Conservation (phyloP, 2,113 vertebrate species). For the Lipotes vexillifer region DNA sequence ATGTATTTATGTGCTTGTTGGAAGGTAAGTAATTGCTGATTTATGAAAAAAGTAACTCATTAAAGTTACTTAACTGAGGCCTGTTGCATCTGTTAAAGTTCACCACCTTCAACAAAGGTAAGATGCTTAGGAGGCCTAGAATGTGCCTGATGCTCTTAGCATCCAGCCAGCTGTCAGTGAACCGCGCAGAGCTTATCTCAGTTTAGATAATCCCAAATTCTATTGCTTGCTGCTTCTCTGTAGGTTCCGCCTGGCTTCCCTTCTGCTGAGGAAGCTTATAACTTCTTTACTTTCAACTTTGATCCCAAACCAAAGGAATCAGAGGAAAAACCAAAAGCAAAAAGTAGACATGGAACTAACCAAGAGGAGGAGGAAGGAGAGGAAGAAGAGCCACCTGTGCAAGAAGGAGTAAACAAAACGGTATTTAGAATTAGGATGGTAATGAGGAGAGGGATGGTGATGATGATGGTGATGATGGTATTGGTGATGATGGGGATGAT, state of each 20-base stretch:
- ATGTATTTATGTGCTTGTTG: not conserved
- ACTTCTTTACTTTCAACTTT: conserved; percentile 95
- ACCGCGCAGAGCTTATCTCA: not conserved
- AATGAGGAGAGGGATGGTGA: not conserved
- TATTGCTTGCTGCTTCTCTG: not conserved
- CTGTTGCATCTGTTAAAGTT: not conserved
- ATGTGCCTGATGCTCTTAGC: not conserved
- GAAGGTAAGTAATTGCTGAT: not conserved
- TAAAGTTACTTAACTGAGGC: not conserved
- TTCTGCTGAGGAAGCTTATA: conserved; percentile 89
- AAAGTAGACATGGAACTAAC: not conserved
- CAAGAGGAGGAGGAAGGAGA: conserved; percentile 71
- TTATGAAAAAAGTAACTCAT: not conserved
- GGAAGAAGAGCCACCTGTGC: conserved; percentile 44
- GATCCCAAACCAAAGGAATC: conserved; percentile 81
- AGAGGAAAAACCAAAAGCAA: conserved; percentile 51
- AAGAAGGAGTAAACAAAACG: conserved; percentile 68
- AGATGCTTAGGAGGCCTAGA: not conserved
- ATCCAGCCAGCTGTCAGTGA: not conserved
- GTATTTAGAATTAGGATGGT: not conserved
- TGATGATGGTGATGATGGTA: rapidly evolving
- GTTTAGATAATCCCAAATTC: not conserved
- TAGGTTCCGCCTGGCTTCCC: conserved; percentile 83
- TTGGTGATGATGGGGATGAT: rapidly evolving
- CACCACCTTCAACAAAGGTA: not conserved